Evolutionary conservation across 2,888 invertebrate genomes (phyloP), one percentile per base, ranked within the genome.

Genomic region (Nineta flava): DNA sequence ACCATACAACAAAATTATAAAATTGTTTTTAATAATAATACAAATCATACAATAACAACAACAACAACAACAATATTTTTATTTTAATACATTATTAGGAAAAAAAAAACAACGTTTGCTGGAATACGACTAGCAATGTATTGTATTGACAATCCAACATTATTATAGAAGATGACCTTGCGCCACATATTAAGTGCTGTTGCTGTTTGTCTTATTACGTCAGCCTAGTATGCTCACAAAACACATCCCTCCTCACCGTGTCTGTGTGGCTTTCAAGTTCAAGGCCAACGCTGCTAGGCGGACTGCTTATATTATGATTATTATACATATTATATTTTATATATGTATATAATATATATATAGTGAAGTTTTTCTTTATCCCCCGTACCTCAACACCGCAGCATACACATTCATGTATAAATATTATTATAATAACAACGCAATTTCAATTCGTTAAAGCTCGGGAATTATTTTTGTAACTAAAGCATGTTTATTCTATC

Each of bases 141-240:
- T n/a, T n/a, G 26, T 44, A 44, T 44, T 44, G 44, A 44, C 44
- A 19, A 44, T 44, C 44, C 44, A 26, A 13, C 26, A 26, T 19
- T 19, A 19, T 19, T 17, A 42, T 19, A 42, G 17, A 9, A 42
- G 42, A 19, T 44, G 44, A 44, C 44, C 44, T 44, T 44, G 44
- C 44, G 44, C 44, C 44, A 44, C 26, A 44, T 44, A 44, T 44
- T 44, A 44, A 44, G 26, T 44, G 44, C 44, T 44, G 44, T 44
- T 44, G 44, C 44, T 38, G 38, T 38, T 38, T 38, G 15, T 38
- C 17, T 44, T 26, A 16, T 44, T 44, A 44, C 44, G 44, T 44
- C 44, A 44, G 44, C 26, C 44, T 19, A 16, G 44, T 13, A 19
- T 26, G 42, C 12, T 42, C 17, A 15, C 42, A 42, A 19, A 13